A percentile compares a stretch with the other conserved stretches of the same genome.
Conservation (phyloP, 2,797 vertebrate genomes). For the Anas georgica region DNA sequence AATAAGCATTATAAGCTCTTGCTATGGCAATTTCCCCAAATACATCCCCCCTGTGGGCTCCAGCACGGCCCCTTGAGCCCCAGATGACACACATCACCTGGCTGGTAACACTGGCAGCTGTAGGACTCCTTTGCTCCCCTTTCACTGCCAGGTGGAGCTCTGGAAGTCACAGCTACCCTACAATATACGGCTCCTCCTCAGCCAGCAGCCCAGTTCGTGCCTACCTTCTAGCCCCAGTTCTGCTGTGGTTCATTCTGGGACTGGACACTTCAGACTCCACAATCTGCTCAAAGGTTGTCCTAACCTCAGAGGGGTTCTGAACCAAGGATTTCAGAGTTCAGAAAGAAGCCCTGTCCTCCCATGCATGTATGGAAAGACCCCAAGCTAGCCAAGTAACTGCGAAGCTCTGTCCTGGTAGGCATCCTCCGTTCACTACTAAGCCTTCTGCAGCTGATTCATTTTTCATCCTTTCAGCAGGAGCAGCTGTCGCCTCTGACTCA, state of each 20-base stretch:
- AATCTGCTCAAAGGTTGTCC: neutral
- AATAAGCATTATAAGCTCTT: neutral
- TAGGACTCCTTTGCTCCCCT: neutral
- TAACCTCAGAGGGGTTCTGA: neutral
- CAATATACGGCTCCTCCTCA: neutral
- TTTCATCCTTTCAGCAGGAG: slow-evolving; percentile 40
- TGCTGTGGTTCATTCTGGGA: neutral
- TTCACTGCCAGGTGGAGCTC: neutral
- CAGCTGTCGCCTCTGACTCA: slow-evolving; percentile 53
- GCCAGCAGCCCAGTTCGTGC: neutral
- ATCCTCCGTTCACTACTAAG: neutral
- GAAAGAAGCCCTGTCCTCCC: neutral
- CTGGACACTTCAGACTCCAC: neutral
- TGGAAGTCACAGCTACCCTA: neutral
- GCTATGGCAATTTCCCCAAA: neutral
- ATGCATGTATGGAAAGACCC: neutral
- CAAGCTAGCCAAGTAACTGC: neutral
- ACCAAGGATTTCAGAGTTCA: neutral
- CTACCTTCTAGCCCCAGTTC: neutral
- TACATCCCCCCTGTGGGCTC: neutral
- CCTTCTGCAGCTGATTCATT: neutral
- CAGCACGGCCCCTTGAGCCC: neutral
- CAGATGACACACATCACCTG: neutral
- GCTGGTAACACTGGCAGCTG: neutral
- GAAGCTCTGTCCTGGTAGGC: neutral